These are phyloP conservation scores for Harpagus bidentatus DNA, from an alignment of 2,113 vertebrate species.

Conservation along the genomic window DNA sequence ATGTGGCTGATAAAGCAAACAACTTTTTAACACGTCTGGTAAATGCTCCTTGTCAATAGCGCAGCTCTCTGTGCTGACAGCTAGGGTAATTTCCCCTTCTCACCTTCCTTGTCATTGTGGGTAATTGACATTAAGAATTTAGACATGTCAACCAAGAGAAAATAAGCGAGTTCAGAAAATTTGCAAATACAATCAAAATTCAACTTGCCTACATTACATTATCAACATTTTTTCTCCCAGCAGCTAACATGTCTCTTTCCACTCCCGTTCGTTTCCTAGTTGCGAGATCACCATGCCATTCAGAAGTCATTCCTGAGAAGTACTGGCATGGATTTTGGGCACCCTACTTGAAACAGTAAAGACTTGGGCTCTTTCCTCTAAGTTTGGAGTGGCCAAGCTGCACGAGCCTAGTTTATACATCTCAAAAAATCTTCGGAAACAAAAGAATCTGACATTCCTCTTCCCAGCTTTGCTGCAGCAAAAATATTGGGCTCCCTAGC, in stretches of 20 bases:
- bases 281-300: not conserved
- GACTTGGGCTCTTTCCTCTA: not conserved
- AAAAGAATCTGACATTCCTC: not conserved
- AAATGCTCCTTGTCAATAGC: not conserved
- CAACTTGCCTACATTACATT: not conserved
- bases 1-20: not conserved
- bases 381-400: not conserved
- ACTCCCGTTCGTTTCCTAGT: not conserved
- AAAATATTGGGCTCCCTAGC: not conserved
- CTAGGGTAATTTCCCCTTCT: not conserved
- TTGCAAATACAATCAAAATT: not conserved
- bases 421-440: not conserved
- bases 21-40: not conserved
- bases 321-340: not conserved
- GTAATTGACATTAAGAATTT: not conserved
- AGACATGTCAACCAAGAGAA: not conserved
- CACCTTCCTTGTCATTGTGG: not conserved
- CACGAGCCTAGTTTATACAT: not conserved
- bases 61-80: not conserved
- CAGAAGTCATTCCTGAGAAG: not conserved
- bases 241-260: not conserved
- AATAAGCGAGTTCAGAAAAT: not conserved
- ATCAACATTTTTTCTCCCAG: not conserved
- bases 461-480: not conserved
- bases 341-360: not conserved